phyloP scores from a whole-genome alignment of 2,888 invertebrate species.

The Eupithecia abbreviata region DNA sequence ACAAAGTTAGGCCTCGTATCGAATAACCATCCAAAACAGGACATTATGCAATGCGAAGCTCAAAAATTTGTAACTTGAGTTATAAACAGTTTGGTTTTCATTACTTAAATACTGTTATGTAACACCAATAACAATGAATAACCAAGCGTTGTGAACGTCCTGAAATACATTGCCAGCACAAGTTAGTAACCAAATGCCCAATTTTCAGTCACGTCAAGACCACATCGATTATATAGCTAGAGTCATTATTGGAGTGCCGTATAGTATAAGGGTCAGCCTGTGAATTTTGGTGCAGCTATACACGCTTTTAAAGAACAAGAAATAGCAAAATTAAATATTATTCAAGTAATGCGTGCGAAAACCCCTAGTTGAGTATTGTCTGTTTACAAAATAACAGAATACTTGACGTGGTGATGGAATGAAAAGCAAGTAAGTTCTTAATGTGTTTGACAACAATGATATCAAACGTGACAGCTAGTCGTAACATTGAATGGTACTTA shows the following conservation, averaged over 20 bases:
- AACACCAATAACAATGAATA: conserved; percentile 29
- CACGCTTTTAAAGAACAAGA: neutral
- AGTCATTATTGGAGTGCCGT: neutral
- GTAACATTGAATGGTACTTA: neutral
- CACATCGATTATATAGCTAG: neutral
- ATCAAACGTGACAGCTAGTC: conserved; percentile 45
- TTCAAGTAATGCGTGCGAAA: neutral
- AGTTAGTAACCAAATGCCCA: neutral
- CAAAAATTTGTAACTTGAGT: conserved; percentile 43
- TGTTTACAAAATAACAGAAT: neutral
- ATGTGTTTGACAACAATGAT: conserved; percentile 46
- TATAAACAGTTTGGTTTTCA: conserved; percentile 20
- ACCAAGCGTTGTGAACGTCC: neutral
- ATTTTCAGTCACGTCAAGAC: neutral
- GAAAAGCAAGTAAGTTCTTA: conserved; percentile 23
- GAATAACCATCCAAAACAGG: conserved; percentile 33
- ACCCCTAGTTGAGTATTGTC: neutral
- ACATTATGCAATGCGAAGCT: conserved; percentile 46
- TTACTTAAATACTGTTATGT: conserved; percentile 36
- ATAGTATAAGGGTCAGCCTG: neutral
- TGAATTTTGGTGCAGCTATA: neutral
- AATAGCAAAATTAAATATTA: neutral
- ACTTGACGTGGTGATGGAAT: neutral
- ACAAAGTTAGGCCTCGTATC: conserved; percentile 11
- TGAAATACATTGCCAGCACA: conserved; percentile 8